Base-by-base conservation (phyloP, 2,797 vertebrate species). In the Pempheris klunzingeri region DNA sequence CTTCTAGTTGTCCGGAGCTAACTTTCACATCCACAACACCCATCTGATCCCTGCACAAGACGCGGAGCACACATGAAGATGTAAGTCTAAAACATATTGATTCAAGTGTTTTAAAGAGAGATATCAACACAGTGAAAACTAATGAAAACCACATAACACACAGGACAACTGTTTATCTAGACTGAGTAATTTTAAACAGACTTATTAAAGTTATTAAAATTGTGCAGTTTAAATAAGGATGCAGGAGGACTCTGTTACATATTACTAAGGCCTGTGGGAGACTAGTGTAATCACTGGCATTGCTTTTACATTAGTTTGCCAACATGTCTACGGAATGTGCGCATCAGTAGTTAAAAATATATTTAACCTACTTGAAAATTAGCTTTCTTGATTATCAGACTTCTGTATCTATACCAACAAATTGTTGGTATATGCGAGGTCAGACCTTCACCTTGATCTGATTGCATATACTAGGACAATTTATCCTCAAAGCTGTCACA, bases 1-100 rank as follows among this genome's bases (percentile, higher is more conserved):
- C 91, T 47, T 99, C 98, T 39, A 99, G 87, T 11, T 98, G 97
- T 57, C 97, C 97, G 3, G 95, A 94, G 90, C 92, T 98, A 89
- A 96, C 94, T 92, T 97, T 98, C 85, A 96, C 93, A 49, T 98
- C 97, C 60, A 96, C 90, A 57, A 90, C 92, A 61, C 95, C 88
- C 78, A 99, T 94, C 44, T 96, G 96, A 71, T 96, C 95, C 92
- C 98, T 99, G 74, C 49, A 84, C 54, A 84, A 65, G 15, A 70
- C 10, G 20, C 5, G 77, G 3, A 62, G 17, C 18, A 14, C 17
- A 64, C 1, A 70, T 44, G n/a, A 34, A 53, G 0, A 54, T 22
- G 13, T 50, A 52, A 15, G 20, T 30, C 38, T 53, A 59, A 28
- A 43, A 36, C n/a, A 67, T 58, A 6, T 14, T 32, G 11, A 50